Base-by-base conservation (phyloP, 2,888 invertebrate genomes). In the Protophormia terraenovae region DNA sequence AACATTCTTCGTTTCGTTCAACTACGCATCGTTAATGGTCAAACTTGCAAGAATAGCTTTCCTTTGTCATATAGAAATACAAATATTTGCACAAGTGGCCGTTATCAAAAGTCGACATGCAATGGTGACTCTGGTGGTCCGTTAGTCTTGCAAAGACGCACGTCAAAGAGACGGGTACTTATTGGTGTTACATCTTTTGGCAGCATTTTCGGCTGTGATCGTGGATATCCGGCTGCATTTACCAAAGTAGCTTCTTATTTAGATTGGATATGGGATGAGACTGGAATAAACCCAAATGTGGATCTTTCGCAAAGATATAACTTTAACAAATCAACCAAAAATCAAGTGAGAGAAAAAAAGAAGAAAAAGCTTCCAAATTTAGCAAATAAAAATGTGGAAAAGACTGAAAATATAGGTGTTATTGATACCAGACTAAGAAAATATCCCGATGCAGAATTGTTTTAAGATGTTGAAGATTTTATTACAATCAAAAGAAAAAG, bases 41-140 rank as follows among this genome's bases (percentile, higher is more conserved):
- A 88, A 32, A 88, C 89, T 1, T 94, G 94, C 87, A 92, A 92
- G 58, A 88, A 91, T 2, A 91, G 89, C 45, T 94, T 92, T 87
- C 92, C 93, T 0, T 89, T 92, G 3, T 89, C 91, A 1, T 92
- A 93, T 76, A 90, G 90, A 2, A 88, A 89, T 38, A 91, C 91
- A 2, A 93, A 94, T 79, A 92, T 94, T 27, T 94, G 94, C 87
- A 92, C 93, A 3, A 92, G 91, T 67, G 88, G 88, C 3, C 83
- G 85, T 35, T 81, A 89, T 24, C 90, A 92, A 1, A 91, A 90
- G 47, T 93, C 93, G 66, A 92, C 93, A 2, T 94, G 94, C 89
- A 92, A 91, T 32, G 94, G 93, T 0, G 94, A 94, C 83, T 93
- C 93, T 10, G 92, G 92, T 29, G 92, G 92, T 16, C 92, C 92